phyloP scores from a whole-genome alignment of 2,888 invertebrate genomes.

The Drosophila borealis region DNA sequence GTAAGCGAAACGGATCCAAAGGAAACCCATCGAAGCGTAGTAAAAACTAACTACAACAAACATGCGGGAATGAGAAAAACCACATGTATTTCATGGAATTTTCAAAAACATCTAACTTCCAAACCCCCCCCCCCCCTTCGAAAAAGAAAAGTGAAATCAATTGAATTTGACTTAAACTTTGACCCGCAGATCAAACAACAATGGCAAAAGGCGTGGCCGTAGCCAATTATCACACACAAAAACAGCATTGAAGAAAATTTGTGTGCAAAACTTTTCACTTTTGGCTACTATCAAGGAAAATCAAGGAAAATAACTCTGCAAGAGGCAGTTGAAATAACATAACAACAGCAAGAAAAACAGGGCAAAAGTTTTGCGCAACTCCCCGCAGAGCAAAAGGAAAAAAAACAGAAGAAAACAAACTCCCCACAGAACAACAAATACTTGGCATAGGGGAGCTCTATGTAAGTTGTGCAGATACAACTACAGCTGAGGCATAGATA shows the following conservation, averaged over 20 bases:
- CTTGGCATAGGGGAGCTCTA: conserved; percentile 19
- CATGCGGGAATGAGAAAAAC: background rate
- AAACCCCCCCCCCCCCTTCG: background rate
- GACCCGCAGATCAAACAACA: conserved; percentile 18
- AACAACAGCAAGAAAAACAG: conserved; percentile 21
- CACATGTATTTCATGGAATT: conserved; percentile 26
- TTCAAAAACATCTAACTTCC: conserved; percentile 22
- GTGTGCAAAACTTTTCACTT: conserved; percentile 57
- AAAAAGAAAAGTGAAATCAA: conserved; percentile 45
- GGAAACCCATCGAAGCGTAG: conserved; percentile 18
- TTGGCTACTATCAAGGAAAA: conserved; percentile 55
- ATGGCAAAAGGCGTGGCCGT: conserved; percentile 53
- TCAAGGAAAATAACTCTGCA: conserved; percentile 63
- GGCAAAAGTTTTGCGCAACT: conserved; percentile 41
- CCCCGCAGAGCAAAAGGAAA: conserved; percentile 23
- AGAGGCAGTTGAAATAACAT: conserved; percentile 25
- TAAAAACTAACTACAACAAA: conserved; percentile 1
- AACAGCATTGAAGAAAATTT: conserved; percentile 66
- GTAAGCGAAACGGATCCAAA: conserved; percentile 15
- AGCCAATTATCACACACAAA: conserved; percentile 72
- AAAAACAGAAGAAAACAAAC: conserved; percentile 8
- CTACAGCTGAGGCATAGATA: conserved; percentile 24
- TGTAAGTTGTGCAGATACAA: conserved; percentile 19
- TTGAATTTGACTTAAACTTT: conserved; percentile 58
- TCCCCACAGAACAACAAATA: conserved; percentile 17